Evolutionary conservation across 2,113 vertebrate species (phyloP), one percentile per base, ranked within the genome.

Genomic region (Crypturellus undulatus): DNA sequence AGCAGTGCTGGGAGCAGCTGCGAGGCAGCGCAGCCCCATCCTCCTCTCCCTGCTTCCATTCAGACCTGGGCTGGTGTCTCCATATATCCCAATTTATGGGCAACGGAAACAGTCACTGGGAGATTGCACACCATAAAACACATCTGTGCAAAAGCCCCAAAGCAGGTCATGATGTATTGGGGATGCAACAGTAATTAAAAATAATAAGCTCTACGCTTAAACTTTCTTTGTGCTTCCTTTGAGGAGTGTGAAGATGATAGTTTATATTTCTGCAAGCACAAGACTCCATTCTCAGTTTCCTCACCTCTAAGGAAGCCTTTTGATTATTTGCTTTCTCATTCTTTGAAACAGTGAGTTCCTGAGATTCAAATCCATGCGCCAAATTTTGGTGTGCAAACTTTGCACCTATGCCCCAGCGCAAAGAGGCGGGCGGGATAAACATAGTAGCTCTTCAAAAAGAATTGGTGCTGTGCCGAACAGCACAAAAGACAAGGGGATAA

Each of bases 171-270:
- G 30, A 34, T 28, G 70, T 40, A 38, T 6, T 51, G 17, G 32
- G 59, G 54, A 76, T 69, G 63, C 28, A 69, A 79, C 5, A 10
- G 43, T 65, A 82, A 84, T 79, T 93, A 69, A 85, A 94, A 96
- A 82, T 52, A 89, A 82, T 40, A 87, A 91, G 14, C 16, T 58
- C 34, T 21, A 5, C 11, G 10, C 19, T 69, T 87, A 64, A 49
- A 47, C 49, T 58, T 87, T 38, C 32, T 51, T 26, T 43, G 20
- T 62, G 49, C n/a, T 65, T 65, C 79, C 56, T 36, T 63, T 79
- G 47, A 64, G 28, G 26, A 78, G 22, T 24, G 34, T 76, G 49
- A 87, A 80, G 84, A 76, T 42, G 5, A 59, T 20, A 75, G 4
- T 59, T 73, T 10, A 4, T 58, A 18, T 32, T 68, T 89, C 80